Conservation (phyloP, 2,113 vertebrate species). For the Labeo rohita region DNA sequence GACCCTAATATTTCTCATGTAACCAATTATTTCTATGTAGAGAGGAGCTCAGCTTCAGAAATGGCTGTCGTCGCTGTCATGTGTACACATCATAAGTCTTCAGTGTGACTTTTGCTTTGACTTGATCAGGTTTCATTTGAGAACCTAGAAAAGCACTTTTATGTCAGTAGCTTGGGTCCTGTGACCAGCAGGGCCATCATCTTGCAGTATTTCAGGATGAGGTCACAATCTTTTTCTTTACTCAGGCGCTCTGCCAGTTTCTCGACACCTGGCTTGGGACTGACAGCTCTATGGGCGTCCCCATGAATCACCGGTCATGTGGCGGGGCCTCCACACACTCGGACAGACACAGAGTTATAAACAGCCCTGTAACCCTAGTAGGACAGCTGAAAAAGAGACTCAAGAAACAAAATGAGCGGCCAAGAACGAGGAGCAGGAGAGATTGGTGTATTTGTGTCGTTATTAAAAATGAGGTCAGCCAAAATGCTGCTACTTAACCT, state of each 20-base stretch:
- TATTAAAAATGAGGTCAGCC: background rate
- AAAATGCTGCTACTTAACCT: no score
- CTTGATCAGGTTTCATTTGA: slow-evolving; percentile 67
- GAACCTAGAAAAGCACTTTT: slow-evolving; percentile 85
- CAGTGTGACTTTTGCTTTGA: slow-evolving; percentile 53
- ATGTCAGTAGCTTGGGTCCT: slow-evolving; percentile 83
- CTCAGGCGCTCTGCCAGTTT: slow-evolving; percentile 82
- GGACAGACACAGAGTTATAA: slow-evolving; percentile 89
- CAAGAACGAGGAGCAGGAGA: slow-evolving; percentile 51
- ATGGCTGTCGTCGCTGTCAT: slow-evolving; percentile 13
- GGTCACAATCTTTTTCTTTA: slow-evolving; percentile 91
- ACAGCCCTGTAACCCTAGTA: slow-evolving; percentile 90
- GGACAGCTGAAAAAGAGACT: slow-evolving; percentile 85
- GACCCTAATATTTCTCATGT: background rate
- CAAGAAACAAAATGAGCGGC: slow-evolving; percentile 69
- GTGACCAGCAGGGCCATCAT: slow-evolving; percentile 86
- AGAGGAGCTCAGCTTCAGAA: background rate
- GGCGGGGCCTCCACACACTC: slow-evolving; percentile 80
- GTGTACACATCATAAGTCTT: slow-evolving; percentile 60
- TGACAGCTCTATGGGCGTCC: slow-evolving; percentile 96
- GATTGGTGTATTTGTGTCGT: background rate
- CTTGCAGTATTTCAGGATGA: slow-evolving; percentile 86
- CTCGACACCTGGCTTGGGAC: slow-evolving; percentile 93
- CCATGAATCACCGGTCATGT: slow-evolving; percentile 98
- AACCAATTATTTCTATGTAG: background rate